Conservation (phyloP, 2,797 vertebrate genomes). For the Poliocrania exsul region DNA sequence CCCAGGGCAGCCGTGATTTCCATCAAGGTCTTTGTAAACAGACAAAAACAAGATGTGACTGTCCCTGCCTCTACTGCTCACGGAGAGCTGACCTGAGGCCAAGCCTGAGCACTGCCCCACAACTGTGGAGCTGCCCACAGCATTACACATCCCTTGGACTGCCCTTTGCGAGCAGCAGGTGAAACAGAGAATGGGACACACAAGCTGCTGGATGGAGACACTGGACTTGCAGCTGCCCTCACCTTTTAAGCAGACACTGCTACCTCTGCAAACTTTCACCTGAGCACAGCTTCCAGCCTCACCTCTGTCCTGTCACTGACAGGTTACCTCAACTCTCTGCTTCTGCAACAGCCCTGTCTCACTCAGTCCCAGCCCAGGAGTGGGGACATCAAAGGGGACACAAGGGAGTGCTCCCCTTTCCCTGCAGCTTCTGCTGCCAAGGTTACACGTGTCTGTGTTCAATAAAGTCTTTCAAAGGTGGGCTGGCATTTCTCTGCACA, state of each 20-base stretch:
- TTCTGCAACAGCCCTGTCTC: not conserved
- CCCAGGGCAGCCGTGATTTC: not conserved
- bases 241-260: not conserved
- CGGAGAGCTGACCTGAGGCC: not conserved
- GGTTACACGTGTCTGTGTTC: not conserved
- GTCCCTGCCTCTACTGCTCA: not conserved
- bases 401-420: not conserved
- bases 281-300: not conserved
- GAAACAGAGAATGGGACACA: not conserved
- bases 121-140: not conserved
- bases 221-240: not conserved
- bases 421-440: not conserved
- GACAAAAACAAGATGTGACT: not conserved
- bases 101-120: not conserved
- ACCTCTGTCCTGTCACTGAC: rapidly evolving
- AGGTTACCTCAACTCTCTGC: not conserved
- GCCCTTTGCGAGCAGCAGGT: not conserved
- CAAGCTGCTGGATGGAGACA: not conserved
- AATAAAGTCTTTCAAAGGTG: conserved; percentile 30
- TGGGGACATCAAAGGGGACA: not conserved
- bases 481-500: not conserved
- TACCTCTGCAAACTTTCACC: not conserved
- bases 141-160: not conserved
- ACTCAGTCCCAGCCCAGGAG: not conserved
- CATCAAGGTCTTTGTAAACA: not conserved